phyloP scores from a whole-genome alignment of 2,888 invertebrate species.

The Eledona agricola region DNA sequence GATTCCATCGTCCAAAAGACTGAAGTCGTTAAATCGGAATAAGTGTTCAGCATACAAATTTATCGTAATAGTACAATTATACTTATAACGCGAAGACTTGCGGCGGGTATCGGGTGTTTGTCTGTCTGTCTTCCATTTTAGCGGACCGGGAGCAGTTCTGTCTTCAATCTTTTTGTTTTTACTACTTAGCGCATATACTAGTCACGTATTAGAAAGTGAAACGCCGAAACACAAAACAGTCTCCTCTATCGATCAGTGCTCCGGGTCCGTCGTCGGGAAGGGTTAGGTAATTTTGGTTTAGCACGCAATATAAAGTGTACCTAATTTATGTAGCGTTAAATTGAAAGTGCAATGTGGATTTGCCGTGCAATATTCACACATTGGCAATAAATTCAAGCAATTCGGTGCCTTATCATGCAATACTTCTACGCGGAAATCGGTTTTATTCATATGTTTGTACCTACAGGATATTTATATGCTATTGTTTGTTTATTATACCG shows the following conservation, averaged over 20 bases:
- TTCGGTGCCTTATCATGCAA: conserved; percentile 30
- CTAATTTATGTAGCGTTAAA: too few species aligned
- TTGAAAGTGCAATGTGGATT: too few species aligned
- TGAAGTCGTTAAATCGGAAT: conserved; percentile 26
- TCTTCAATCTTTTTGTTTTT: neutral
- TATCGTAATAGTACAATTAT: conserved; percentile 30
- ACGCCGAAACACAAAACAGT: too few species aligned
- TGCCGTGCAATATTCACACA: too few species aligned
- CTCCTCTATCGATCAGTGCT: too few species aligned
- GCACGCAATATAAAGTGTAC: neutral
- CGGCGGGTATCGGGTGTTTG: conserved; percentile 20
- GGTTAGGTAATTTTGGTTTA: too few species aligned
- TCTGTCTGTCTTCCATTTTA: conserved; percentile 19
- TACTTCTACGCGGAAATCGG: conserved; percentile 14
- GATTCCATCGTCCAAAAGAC: conserved; percentile 31
- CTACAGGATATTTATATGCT: conserved; percentile 33
- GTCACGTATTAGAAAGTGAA: too few species aligned
- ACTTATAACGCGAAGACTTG: conserved; percentile 17
- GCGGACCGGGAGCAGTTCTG: conserved; percentile 5
- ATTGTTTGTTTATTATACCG: conserved; percentile 34
- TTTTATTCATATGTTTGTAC: conserved; percentile 33
- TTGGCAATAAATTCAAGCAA: conserved; percentile 29
- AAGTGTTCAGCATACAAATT: conserved; percentile 25
- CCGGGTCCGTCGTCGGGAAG: neutral
- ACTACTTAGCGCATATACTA: conserved; percentile 8